These are phyloP conservation scores for Alaudala cheleensis DNA, from an alignment of 2,113 vertebrate species.

Conservation along the genomic window DNA sequence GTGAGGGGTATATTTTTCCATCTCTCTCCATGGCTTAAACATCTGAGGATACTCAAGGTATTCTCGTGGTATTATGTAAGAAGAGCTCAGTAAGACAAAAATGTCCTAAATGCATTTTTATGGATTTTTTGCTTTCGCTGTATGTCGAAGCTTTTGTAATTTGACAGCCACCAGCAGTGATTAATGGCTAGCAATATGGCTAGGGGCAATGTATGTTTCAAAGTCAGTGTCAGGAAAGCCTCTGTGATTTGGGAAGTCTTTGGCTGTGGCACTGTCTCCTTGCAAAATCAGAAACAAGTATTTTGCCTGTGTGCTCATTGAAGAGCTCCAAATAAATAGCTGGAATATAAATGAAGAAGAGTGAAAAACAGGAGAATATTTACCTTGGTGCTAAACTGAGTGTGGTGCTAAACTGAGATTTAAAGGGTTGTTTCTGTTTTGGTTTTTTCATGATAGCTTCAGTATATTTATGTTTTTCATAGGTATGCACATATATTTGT, in stretches of 20 bases:
- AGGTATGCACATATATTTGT: not conserved
- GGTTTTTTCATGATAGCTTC: not conserved
- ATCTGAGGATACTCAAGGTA: not conserved
- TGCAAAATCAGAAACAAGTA: not conserved
- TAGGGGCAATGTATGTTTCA: not conserved
- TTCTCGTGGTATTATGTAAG: not conserved
- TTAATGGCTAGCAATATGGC: not conserved
- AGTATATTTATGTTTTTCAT: not conserved
- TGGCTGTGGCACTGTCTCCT: not conserved
- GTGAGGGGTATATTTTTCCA: not conserved
- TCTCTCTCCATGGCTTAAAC: not conserved
- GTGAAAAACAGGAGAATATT: not conserved
- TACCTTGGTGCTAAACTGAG: not conserved
- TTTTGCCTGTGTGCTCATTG: not conserved
- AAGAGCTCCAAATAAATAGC: not conserved
- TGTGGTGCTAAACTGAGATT: not conserved
- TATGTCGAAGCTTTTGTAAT: not conserved
- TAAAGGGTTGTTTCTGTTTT: not conserved
- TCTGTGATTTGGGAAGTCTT: not conserved
- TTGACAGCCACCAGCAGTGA: not conserved
- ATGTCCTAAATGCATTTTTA: not conserved
- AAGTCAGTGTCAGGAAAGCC: not conserved
- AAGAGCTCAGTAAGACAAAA: not conserved
- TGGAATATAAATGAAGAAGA: not conserved
- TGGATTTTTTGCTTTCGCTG: not conserved